Percentiles rank a stretch among this genome's conserved stretches.
Evolutionary conservation across 1,140 invertebrate species (phyloP).

Genomic region (Gonatopus flavifemur): DNA sequence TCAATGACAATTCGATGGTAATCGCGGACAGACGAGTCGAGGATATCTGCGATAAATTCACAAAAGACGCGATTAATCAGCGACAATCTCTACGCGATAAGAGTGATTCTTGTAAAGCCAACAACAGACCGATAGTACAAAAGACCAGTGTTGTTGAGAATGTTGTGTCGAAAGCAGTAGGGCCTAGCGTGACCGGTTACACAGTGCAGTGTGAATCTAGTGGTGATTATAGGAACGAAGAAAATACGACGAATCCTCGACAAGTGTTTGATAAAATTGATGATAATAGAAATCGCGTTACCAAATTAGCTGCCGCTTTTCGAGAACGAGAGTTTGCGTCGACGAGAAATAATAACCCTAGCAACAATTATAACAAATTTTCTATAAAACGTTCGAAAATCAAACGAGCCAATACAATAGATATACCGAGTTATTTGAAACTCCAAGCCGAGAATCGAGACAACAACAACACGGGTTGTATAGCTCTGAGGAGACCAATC

Average conservation of each 20-base stretch:
- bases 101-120: conserved; percentile 34
- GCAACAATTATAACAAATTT: conserved; percentile 57
- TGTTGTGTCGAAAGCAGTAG: too few relatives aligned
- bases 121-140: neutral
- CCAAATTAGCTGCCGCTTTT: conserved; percentile 23
- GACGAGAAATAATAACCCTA: conserved; percentile 34
- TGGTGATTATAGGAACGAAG: conserved; percentile 27
- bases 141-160: neutral
- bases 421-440: conserved; percentile 73
- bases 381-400: conserved; percentile 73
- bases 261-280: conserved; percentile 12
- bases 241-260: conserved; percentile 19
- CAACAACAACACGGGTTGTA: conserved; percentile 44
- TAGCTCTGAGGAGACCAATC: conserved; percentile 61
- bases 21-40: conserved; percentile 13
- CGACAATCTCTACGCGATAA: conserved; percentile 47
- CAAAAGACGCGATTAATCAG: conserved; percentile 54
- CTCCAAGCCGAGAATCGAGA: conserved; percentile 46
- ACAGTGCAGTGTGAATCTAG: conserved; percentile 1
- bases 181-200: too few relatives aligned
- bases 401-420: conserved; percentile 85
- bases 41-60: conserved; percentile 43
- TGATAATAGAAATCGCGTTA: conserved; percentile 18
- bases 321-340: conserved; percentile 32
- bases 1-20: neutral